Evolutionary conservation across 2,113 vertebrate genomes (phyloP).

Genomic region (Psammodynastes pulverulentus): DNA sequence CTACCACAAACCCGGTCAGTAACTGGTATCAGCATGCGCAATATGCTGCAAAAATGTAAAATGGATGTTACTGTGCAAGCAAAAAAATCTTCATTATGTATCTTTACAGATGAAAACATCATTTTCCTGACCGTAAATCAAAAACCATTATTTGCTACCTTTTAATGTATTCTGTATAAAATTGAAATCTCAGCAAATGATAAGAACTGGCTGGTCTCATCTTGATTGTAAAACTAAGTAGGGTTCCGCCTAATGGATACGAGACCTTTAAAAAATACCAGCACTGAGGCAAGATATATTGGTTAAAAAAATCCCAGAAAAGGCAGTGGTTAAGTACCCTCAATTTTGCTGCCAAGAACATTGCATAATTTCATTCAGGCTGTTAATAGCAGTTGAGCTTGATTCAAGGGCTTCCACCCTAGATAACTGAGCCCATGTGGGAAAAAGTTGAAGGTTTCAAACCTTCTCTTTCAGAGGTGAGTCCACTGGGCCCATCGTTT

Average conservation of each 20-base stretch:
- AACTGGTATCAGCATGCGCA: constrained; percentile 72
- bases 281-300: not conserved
- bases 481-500: not conserved
- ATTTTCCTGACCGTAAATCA: not conserved
- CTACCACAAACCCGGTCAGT: constrained; percentile 76
- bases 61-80: not conserved
- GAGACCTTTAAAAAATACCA: not conserved
- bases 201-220: not conserved
- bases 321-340: not conserved
- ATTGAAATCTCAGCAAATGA: not conserved
- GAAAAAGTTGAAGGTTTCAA: not conserved
- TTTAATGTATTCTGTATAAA: not conserved
- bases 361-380: not conserved
- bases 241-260: not conserved
- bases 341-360: not conserved
- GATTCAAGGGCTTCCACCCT: not conserved
- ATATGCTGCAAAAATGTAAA: constrained; percentile 63
- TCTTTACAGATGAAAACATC: not conserved
- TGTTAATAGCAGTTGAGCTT: not conserved
- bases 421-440: not conserved
- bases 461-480: not conserved
- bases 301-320: not conserved
- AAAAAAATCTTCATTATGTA: not conserved
- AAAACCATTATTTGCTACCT: not conserved
- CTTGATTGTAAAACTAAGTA: not conserved